A percentile compares a stretch with the other conserved stretches of the same genome.
Evolutionary conservation across 1,140 invertebrate species (phyloP).

Genomic region (Metopolophium dirhodum): DNA sequence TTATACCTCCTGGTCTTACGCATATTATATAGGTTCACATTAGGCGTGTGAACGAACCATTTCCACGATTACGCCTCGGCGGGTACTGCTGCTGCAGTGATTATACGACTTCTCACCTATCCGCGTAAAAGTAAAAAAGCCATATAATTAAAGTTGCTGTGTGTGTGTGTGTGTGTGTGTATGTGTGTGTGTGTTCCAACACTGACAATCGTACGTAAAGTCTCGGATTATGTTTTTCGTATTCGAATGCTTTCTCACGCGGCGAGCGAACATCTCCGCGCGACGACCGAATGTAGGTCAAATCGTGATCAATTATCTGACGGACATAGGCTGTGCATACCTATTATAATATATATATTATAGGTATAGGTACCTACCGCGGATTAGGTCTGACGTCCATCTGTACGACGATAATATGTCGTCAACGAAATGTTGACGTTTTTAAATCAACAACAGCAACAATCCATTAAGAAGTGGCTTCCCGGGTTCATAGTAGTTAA

Average conservation of each 20-base stretch:
- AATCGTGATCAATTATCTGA: slow-evolving; percentile 12
- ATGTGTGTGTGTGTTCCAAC: not conserved
- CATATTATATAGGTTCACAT: not conserved
- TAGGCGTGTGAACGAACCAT: not conserved
- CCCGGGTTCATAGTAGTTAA: too few species aligned
- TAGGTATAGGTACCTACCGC: not conserved
- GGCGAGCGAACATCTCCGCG: not conserved
- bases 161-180: not conserved
- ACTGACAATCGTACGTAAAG: not conserved
- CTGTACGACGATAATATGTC: not conserved
- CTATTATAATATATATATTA: not conserved
- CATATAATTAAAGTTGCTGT: not conserved
- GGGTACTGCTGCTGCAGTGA: not conserved
- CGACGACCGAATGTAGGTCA: not conserved
- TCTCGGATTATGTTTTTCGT: not conserved
- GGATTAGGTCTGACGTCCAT: not conserved
- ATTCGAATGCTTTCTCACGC: slow-evolving; percentile 1
- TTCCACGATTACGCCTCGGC: not conserved
- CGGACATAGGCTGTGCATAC: not conserved
- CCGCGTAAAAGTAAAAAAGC: not conserved
- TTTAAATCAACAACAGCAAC: not conserved
- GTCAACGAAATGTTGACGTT: not conserved
- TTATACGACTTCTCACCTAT: not conserved
- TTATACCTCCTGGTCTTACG: not conserved
- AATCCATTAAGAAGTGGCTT: too few species aligned